Evolutionary conservation across 2,113 vertebrate genomes (phyloP), one percentile per base, ranked within the genome.

Genomic region (Parotia lawesii): DNA sequence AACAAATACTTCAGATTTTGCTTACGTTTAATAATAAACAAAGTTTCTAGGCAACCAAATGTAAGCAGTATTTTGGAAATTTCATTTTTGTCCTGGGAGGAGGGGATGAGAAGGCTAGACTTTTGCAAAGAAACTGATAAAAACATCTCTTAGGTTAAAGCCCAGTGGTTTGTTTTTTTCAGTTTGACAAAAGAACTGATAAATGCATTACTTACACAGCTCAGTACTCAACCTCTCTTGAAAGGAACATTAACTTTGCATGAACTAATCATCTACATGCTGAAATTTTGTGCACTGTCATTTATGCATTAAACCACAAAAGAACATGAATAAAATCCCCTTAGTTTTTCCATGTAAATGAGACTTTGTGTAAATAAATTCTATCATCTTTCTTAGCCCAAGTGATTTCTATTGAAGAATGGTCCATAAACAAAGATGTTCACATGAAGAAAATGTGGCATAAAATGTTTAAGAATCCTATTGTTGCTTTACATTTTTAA

Each of bases 171-270:
- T 15, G 37, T 33, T 62, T 86, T 48, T 90, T 60, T 21, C 25
- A 13, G 12, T 85, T 94, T 79, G 62, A 93, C 53, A 65, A 91
- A 94, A 78, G 89, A 87, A 89, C 87, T 44, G 57, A 85, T 77
- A 94, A 87, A 90, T 62, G 69, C 50, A 42, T 86, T 93, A 94
- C 87, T 80, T 92, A 61, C 48, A 85, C 57, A 93, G 92, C 54
- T 85, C 84, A 87, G 77, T 89, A 94, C 61, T 90, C 84, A 64
- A 51, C 62, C 73, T 75, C 73, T 77, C 80, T 62, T 81, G 53
- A 93, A 91, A 96, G 86, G 89, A 87, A 93, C 80, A 94, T 91
- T 94, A 94, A 96, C 89, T 89, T 90, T 94, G 74, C 73, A 94
- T 94, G 87, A 93, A 94, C 93, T 90, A 89, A 96, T 85, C 61